Evolutionary conservation across 2,113 vertebrate genomes (phyloP), one percentile per base, ranked within the genome.

Genomic region (Orcinus orca): DNA sequence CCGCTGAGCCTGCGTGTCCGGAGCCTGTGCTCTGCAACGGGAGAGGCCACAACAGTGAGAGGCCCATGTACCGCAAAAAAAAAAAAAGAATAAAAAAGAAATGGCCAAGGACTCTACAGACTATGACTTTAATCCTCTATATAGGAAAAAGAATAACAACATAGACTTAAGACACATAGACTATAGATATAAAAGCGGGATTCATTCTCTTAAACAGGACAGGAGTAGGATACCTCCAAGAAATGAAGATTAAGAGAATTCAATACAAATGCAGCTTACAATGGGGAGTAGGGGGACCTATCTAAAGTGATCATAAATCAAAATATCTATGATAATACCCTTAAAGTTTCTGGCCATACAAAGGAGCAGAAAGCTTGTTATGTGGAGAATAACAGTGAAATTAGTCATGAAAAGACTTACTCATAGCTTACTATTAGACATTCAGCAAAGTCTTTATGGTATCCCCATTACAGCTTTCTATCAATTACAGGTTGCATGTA

Each of bases 401-500:
- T 20, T n/a, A 14, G 18, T 38, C 25, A 31, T n/a, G 33, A 84
- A 74, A 77, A 80, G 11, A 8, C 26, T 17, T 44, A 31, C 7
- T 76, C 2, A 6, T 5, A 8, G 14, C 6, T 65, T 10, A 47
- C 26, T 26, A 20, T 6, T 62, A 17, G 31, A 63, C 53, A 14
- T 8, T 38, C 11, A 9, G 44, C 10, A 73, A 31, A 53, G 23
- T 36, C 26, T 26, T 76, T 36, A 41, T 5, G 18, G 38, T 71
- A 21, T 36, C 8, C 58, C 33, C 10, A 15, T 20, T 26, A 36
- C 73, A 29, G 41, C 74, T 53, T 67, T 26, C 3, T 15, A 23
- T 36, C n/a, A 17, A 20, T 14, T 29, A 1, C 1, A 41, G 25
- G 21, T 29, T 55, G 25, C 38, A 4, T 4, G 5, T 3, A n/a